Percentiles rank a stretch among this genome's conserved stretches.
These are phyloP conservation scores for Chaenocephalus aceratus DNA, from an alignment of 2,113 vertebrate genomes.

Conservation along the genomic window DNA sequence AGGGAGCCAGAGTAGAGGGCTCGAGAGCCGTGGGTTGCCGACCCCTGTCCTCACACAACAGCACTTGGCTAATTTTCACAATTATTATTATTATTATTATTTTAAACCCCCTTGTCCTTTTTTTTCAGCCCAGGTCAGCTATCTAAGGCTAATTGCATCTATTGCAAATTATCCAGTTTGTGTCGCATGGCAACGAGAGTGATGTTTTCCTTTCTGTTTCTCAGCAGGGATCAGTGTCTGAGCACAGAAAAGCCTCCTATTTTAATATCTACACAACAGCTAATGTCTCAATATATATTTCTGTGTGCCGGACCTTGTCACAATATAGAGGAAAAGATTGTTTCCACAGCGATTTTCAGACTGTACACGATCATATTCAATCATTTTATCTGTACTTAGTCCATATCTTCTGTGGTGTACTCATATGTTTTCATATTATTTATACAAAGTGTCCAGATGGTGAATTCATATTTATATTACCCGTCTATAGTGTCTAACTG, in stretches of 20 bases:
- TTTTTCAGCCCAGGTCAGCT: constrained; percentile 57
- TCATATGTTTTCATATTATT: too few relatives aligned
- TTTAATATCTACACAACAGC: constrained; percentile 6
- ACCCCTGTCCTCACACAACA: neutral
- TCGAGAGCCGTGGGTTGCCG: too few relatives aligned
- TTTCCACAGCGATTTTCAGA: neutral
- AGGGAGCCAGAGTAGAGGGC: too few relatives aligned
- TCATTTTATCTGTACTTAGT: too few relatives aligned
- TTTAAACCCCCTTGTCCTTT: constrained; percentile 41
- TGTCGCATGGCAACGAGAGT: constrained; percentile 66
- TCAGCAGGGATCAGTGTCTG: constrained; percentile 32
- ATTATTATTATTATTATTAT: constrained; percentile 72
- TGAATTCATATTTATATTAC: too few relatives aligned
- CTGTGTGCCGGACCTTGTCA: neutral
- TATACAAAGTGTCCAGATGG: too few relatives aligned
- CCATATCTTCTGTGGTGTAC: too few relatives aligned
- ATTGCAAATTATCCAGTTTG: constrained; percentile 67
- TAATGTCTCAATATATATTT: neutral
- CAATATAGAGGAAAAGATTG: neutral
- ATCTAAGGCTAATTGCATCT: constrained; percentile 68
- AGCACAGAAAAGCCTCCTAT: constrained; percentile 5
- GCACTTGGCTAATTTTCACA: constrained; percentile 56
- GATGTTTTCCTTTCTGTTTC: constrained; percentile 51
- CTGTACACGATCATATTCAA: neutral
- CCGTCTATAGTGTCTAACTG: too few relatives aligned